A percentile compares a stretch with the other conserved stretches of the same genome.
These are phyloP conservation scores for Astyanax mexicanus DNA, from an alignment of 2,797 vertebrate genomes.

Conservation along the genomic window DNA sequence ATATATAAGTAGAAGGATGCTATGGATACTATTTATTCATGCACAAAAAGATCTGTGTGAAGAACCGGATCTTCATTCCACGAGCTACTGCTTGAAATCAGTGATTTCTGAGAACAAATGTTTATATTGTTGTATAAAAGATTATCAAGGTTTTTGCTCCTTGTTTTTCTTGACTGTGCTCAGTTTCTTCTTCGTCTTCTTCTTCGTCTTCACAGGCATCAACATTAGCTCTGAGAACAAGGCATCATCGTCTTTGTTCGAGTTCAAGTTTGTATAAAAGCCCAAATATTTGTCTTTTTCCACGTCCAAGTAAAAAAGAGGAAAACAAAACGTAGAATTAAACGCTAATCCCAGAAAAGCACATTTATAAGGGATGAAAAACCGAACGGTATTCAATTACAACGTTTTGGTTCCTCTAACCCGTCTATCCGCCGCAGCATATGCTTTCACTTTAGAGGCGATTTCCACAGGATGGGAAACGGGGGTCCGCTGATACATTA, in stretches of 20 bases:
- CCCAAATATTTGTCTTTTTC: constrained; percentile 55
- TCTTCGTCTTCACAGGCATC: too few species aligned
- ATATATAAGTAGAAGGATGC: too few species aligned
- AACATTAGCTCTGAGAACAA: too few species aligned
- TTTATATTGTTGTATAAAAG: too few species aligned
- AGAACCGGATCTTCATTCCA: too few species aligned
- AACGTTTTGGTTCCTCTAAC: constrained; percentile 49
- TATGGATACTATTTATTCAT: too few species aligned
- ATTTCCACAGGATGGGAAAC: constrained; percentile 50
- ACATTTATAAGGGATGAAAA: constrained; percentile 59
- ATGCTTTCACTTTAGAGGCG: constrained; percentile 69
- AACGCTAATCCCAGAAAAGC: constrained; percentile 45
- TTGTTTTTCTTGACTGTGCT: too few species aligned
- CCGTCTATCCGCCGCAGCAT: constrained; percentile 51
- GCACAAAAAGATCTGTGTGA: too few species aligned
- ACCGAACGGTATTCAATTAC: constrained; percentile 44
- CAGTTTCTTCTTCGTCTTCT: too few species aligned
- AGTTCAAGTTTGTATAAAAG: constrained; percentile 34
- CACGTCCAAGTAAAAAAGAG: constrained; percentile 46
- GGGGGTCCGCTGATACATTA: constrained; percentile 66
- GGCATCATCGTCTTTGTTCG: constrained; percentile 51
- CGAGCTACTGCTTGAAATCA: too few species aligned
- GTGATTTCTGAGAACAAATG: too few species aligned
- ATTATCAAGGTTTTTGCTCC: too few species aligned
- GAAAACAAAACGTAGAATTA: constrained; percentile 38